Evolutionary conservation across 2,797 vertebrate species (phyloP).

Genomic region (Microcaecilia unicolor): DNA sequence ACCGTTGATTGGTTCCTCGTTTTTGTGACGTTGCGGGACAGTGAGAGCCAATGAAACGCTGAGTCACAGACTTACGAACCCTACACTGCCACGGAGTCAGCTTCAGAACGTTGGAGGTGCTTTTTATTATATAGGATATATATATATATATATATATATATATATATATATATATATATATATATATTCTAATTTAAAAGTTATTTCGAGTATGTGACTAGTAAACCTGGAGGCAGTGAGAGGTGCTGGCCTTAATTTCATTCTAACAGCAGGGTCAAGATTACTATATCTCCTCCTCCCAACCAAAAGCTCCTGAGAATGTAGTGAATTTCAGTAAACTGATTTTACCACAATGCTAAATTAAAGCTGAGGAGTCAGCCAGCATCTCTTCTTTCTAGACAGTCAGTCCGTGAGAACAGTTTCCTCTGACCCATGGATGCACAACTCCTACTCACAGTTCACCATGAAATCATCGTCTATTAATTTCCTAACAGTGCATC

Average conservation of each 20-base stretch:
- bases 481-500: too few relatives aligned
- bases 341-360: conserved; percentile 6
- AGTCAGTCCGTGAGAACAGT: conserved; percentile 16
- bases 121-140: too few relatives aligned
- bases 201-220: conserved; percentile 24
- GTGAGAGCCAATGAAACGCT: too few relatives aligned
- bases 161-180: too few relatives aligned
- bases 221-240: conserved; percentile 14
- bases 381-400: conserved; percentile 1
- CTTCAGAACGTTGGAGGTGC: too few relatives aligned
- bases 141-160: too few relatives aligned
- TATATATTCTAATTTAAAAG: conserved; percentile 32
- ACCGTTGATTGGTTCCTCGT: too few relatives aligned
- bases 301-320: conserved; percentile 27
- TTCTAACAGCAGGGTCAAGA: conserved; percentile 27
- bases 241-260: conserved; percentile 13
- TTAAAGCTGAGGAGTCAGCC: conserved; percentile 14
- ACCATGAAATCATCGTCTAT: conserved; percentile 10
- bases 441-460: conserved; percentile 1
- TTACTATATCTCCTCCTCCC: conserved; percentile 13
- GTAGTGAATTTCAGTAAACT: conserved; percentile 10
- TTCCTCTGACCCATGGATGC: background rate
- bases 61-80: too few relatives aligned
- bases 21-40: too few relatives aligned
- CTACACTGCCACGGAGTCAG: too few relatives aligned